These are phyloP conservation scores for Cheirogaleus major DNA, from an alignment of 2,797 vertebrate genomes.

Conservation along the genomic window DNA sequence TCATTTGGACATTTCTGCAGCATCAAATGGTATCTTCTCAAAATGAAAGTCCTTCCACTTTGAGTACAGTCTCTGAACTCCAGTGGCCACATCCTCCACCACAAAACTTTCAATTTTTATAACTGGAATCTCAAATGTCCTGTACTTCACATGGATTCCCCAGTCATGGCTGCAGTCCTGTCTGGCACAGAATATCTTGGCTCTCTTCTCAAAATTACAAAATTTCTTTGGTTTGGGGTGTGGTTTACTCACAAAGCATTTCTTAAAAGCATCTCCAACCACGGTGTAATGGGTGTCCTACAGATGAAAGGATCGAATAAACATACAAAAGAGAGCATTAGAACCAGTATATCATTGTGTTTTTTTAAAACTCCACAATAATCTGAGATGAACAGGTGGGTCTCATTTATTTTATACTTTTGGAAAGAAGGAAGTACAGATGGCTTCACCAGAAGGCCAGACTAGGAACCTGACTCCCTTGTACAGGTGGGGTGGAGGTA, in stretches of 20 bases:
- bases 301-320: not conserved
- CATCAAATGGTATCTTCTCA: constrained; percentile 81
- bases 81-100: constrained; percentile 79
- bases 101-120: constrained; percentile 89
- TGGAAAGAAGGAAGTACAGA: not conserved
- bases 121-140: constrained; percentile 83
- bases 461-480: not conserved
- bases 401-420: not conserved
- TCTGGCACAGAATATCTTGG: constrained; percentile 84
- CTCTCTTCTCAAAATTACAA: constrained; percentile 81
- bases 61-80: constrained; percentile 72
- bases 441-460: not conserved
- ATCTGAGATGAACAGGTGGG: not conserved
- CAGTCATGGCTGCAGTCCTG: constrained; percentile 84
- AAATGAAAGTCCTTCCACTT: constrained; percentile 86
- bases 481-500: not conserved
- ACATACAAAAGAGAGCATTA: not conserved
- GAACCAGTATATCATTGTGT: not conserved
- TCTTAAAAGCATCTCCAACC: constrained; percentile 80
- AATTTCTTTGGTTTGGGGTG: constrained; percentile 68
- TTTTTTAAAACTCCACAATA: not conserved
- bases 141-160: constrained; percentile 86
- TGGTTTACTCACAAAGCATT: constrained; percentile 71
- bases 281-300: constrained; percentile 86
- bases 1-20: constrained; percentile 72